These are phyloP conservation scores for Acronicta leporina DNA, from an alignment of 2,888 invertebrate species.

Conservation along the genomic window DNA sequence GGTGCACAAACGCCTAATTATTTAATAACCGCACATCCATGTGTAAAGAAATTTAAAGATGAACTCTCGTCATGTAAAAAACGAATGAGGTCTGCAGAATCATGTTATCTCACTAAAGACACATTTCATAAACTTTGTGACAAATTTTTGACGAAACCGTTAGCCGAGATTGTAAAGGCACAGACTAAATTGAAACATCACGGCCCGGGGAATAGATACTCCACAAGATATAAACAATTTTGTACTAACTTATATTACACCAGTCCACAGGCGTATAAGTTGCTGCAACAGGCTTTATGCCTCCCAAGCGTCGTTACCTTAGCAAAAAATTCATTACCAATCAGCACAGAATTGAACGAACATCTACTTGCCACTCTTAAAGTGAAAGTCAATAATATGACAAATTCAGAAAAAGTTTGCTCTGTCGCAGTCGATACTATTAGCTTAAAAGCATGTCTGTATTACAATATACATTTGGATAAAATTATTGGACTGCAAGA, in stretches of 20 bases:
- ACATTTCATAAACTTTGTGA: slow-evolving; percentile 45
- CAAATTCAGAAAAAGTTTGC: slow-evolving; percentile 52
- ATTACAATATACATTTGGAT: slow-evolving; percentile 52
- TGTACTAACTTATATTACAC: slow-evolving; percentile 56
- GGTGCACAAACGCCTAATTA: slow-evolving; percentile 29
- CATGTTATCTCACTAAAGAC: slow-evolving; percentile 20
- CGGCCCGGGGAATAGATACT: slow-evolving; percentile 37
- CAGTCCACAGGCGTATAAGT: slow-evolving; percentile 54
- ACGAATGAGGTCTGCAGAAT: slow-evolving; percentile 21
- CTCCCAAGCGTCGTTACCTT: slow-evolving; percentile 46
- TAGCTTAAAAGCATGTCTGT: slow-evolving; percentile 51
- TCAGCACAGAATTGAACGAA: slow-evolving; percentile 51
- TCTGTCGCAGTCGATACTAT: slow-evolving; percentile 46
- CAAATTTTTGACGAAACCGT: slow-evolving; percentile 43
- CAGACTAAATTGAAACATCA: slow-evolving; percentile 47
- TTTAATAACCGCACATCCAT: slow-evolving; percentile 28
- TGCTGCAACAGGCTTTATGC: slow-evolving; percentile 45
- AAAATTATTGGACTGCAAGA: slow-evolving; percentile 60
- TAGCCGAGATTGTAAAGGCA: slow-evolving; percentile 52
- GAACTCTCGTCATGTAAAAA: slow-evolving; percentile 32
- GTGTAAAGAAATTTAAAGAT: slow-evolving; percentile 25
- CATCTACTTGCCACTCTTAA: slow-evolving; percentile 48
- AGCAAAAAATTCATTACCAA: slow-evolving; percentile 38
- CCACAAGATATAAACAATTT: slow-evolving; percentile 45
- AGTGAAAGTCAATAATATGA: slow-evolving; percentile 45